Conservation (phyloP, 1,140 invertebrate genomes). For the Drosophila watanabei region DNA sequence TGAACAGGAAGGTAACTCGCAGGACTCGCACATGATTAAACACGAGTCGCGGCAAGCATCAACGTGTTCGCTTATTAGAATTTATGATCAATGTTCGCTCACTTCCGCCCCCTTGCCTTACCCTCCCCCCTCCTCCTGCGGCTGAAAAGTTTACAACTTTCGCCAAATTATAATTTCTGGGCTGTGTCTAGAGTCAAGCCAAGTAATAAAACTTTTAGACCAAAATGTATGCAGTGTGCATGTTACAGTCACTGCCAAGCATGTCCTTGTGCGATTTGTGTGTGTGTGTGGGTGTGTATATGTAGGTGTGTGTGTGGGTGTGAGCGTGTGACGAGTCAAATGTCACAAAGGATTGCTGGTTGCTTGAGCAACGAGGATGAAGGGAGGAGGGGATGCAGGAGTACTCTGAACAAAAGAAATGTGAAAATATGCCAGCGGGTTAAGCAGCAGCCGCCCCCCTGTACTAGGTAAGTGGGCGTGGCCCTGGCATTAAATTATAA, state of each 20-base stretch:
- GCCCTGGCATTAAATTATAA: constrained; percentile 40
- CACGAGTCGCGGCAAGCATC: constrained; percentile 44
- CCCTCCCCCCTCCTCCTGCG: neutral
- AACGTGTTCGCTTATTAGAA: constrained; percentile 65
- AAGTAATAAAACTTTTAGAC: constrained; percentile 76
- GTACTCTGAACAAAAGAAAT: constrained; percentile 39
- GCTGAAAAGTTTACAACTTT: constrained; percentile 72
- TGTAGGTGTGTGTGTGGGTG: neutral
- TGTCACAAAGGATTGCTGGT: constrained; percentile 74
- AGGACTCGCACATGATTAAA: constrained; percentile 56
- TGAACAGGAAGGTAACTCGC: neutral
- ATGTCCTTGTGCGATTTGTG: constrained; percentile 16
- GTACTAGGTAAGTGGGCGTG: constrained; percentile 18
- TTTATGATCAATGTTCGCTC: constrained; percentile 62
- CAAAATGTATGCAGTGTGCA: constrained; percentile 69
- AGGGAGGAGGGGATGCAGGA: neutral
- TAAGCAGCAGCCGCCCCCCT: neutral
- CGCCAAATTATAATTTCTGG: constrained; percentile 69
- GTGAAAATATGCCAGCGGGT: constrained; percentile 49
- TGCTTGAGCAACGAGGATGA: constrained; percentile 70
- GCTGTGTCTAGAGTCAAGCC: constrained; percentile 8
- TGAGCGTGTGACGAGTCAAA: constrained; percentile 63
- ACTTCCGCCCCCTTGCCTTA: neutral
- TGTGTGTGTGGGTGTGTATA: constrained; percentile 7
- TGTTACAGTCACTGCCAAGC: constrained; percentile 64